Evolutionary conservation across 2,797 vertebrate species (phyloP).

Genomic region (Enteromius argenteus): DNA sequence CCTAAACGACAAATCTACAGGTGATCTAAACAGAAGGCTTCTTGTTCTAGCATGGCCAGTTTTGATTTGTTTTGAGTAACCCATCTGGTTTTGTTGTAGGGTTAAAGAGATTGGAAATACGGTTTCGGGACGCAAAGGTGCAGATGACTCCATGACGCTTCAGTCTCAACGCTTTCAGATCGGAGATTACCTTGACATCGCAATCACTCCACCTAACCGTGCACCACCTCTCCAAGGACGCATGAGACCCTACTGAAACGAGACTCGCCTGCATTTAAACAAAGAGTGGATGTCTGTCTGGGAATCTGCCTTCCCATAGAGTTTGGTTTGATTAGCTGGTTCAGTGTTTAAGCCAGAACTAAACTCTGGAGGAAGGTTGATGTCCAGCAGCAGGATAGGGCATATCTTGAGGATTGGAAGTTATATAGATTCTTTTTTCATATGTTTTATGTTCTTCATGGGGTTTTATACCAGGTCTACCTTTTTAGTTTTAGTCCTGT

Average conservation of each 20-base stretch:
- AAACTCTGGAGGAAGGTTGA: not conserved
- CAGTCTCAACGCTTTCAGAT: conserved; percentile 99
- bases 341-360: not conserved
- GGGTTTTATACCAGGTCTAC: conserved; percentile 35
- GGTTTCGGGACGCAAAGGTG: conserved; percentile 92
- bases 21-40: conserved; percentile 67
- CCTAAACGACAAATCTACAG: conserved; percentile 92
- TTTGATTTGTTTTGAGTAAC: not conserved
- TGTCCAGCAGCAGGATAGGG: not conserved
- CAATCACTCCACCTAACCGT: conserved; percentile 94
- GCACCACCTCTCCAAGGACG: conserved; percentile 87
- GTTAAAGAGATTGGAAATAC: conserved; percentile 97
- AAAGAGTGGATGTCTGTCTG: not conserved
- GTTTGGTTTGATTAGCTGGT: conserved; percentile 1
- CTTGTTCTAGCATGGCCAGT: not conserved
- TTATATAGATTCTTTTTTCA: not conserved
- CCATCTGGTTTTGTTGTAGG: conserved; percentile 70
- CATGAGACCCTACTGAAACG: conserved; percentile 89
- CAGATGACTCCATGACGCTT: conserved; percentile 95
- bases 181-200: conserved; percentile 97
- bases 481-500: conserved; percentile 32
- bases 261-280: not conserved
- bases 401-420: conserved; percentile 8
- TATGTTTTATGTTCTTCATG: conserved; percentile 20
- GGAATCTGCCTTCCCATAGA: not conserved